Evolutionary conservation across 2,113 vertebrate genomes (phyloP).

Genomic region (Nothobranchius kuhntae): DNA sequence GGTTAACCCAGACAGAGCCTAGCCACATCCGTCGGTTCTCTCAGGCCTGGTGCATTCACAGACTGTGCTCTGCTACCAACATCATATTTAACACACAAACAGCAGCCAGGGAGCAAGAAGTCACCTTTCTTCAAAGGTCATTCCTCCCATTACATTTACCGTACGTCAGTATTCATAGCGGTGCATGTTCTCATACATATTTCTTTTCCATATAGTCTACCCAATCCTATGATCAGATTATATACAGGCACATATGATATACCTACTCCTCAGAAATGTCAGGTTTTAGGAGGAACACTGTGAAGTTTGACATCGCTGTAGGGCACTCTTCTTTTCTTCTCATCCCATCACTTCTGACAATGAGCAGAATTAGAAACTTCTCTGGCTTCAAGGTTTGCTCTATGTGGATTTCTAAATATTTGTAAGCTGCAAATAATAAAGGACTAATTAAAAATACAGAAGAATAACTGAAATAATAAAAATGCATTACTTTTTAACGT

Average conservation of each 20-base stretch:
- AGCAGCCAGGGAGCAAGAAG: constrained; percentile 44
- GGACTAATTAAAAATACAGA: background rate
- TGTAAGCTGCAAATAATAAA: background rate
- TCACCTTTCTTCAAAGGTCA: constrained; percentile 75
- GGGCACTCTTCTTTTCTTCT: constrained; percentile 17
- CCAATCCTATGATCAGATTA: constrained; percentile 4
- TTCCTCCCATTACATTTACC: constrained; percentile 59
- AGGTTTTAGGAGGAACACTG: constrained; percentile 17
- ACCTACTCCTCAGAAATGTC: constrained; percentile 42
- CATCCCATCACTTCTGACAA: constrained; percentile 17
- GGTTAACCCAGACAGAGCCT: constrained; percentile 6
- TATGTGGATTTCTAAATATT: background rate
- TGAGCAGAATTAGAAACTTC: constrained; percentile 25
- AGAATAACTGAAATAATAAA: background rate
- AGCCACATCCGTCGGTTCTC: constrained; percentile 32
- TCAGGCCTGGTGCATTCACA: constrained; percentile 4
- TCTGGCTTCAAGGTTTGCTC: constrained; percentile 20
- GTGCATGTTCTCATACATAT: constrained; percentile 5
- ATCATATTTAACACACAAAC: constrained; percentile 72
- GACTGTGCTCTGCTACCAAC: constrained; percentile 41
- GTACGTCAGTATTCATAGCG: constrained; percentile 45
- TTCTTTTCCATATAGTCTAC: constrained; percentile 4
- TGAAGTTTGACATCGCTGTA: constrained; percentile 17
- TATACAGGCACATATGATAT: background rate
- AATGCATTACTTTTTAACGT: background rate